Percentiles rank a stretch among this genome's conserved stretches.
Evolutionary conservation across 1,140 invertebrate species (phyloP).

Genomic region (Pollicipes pollicipes): DNA sequence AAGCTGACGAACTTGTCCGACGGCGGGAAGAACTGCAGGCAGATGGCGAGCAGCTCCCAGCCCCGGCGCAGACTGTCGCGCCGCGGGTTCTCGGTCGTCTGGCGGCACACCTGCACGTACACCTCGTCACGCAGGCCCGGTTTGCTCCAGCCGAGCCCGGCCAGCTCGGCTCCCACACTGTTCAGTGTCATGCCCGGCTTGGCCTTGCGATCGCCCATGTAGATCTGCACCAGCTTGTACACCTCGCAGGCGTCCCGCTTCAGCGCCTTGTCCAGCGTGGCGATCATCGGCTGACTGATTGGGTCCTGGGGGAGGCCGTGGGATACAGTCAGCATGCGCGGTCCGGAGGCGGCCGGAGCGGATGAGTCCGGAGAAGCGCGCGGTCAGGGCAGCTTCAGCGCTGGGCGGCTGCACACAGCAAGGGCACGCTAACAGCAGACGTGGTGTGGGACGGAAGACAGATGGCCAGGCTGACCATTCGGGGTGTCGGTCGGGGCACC

Average conservation of each 20-base stretch:
- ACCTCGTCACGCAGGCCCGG: constrained; percentile 72
- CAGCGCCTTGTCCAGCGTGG: constrained; percentile 65
- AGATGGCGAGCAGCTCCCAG: constrained; percentile 87
- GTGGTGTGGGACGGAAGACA: no score
- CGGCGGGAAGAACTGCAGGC: constrained; percentile 83
- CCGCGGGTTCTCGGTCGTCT: constrained; percentile 84
- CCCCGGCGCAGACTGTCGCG: constrained; percentile 71
- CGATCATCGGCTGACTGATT: constrained; percentile 75
- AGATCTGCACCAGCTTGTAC: constrained; percentile 86
- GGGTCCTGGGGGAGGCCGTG: constrained; percentile 14
- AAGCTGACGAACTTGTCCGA: constrained; percentile 80
- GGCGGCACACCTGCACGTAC: constrained; percentile 82
- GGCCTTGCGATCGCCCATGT: constrained; percentile 89
- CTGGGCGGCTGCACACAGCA: not conserved
- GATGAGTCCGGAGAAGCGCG: constrained; percentile 11
- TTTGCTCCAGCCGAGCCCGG: constrained; percentile 61
- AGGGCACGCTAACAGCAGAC: no score
- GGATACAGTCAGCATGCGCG: constrained; percentile 5
- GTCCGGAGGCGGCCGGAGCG: constrained; percentile 11
- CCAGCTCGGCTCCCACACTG: constrained; percentile 73
- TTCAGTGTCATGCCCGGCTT: constrained; percentile 68
- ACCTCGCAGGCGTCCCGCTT: constrained; percentile 84
- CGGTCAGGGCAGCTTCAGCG: not conserved
- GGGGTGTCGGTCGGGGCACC: no score
- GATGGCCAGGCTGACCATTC: no score